Conservation (phyloP, 2,113 vertebrate species). For the Centropus bengalensis region DNA sequence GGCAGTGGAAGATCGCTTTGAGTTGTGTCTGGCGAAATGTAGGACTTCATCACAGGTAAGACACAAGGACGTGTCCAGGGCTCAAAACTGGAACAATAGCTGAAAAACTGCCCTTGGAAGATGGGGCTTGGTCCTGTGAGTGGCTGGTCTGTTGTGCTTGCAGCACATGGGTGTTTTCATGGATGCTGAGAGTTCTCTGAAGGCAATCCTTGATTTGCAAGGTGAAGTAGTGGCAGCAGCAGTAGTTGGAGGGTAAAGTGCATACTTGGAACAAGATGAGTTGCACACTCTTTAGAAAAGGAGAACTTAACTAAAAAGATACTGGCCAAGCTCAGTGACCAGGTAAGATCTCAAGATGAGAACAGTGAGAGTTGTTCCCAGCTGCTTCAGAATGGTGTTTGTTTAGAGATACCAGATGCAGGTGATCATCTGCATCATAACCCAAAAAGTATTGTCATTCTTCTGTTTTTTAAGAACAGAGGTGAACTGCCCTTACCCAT, state of each 20-base stretch:
- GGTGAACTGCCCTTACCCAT: neutral
- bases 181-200: neutral
- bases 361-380: neutral
- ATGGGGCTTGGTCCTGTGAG: neutral
- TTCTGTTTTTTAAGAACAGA: neutral
- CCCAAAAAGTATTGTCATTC: neutral
- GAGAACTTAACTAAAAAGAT: neutral
- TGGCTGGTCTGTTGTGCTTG: neutral
- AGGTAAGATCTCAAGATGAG: neutral
- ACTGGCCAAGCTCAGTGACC: neutral
- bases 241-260: neutral
- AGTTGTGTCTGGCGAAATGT: constrained; percentile 95
- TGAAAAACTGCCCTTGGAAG: neutral
- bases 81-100: neutral
- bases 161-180: accelerated
- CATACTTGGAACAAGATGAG: neutral
- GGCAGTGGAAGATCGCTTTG: constrained; percentile 96
- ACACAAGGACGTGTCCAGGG: neutral
- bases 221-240: neutral
- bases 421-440: neutral
- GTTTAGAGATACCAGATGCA: neutral
- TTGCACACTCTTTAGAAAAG: neutral
- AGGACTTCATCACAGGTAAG: constrained; percentile 95
- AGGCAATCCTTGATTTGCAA: neutral
- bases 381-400: neutral